A percentile compares a stretch with the other conserved stretches of the same genome.
Conservation (phyloP, 2,797 vertebrate species). For the Bryconaethiops microstoma region DNA sequence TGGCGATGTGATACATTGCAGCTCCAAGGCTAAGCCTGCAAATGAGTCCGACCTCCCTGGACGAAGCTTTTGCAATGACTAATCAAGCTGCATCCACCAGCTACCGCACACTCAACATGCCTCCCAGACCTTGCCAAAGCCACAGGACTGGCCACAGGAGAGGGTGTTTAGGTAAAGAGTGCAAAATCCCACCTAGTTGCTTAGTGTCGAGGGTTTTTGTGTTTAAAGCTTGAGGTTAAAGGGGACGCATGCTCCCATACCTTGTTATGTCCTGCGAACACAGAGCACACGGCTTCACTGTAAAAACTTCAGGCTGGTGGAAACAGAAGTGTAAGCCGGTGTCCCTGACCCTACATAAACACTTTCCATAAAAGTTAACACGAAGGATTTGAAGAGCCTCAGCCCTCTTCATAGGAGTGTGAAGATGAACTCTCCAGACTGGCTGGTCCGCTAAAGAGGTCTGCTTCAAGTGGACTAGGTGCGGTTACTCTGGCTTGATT, state of each 20-base stretch:
- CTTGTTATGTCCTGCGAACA: constrained; percentile 58
- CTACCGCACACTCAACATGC: constrained; percentile 54
- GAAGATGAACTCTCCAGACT: constrained; percentile 75
- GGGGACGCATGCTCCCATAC: constrained; percentile 14
- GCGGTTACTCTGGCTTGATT: constrained; percentile 50
- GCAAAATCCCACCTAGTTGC: neutral
- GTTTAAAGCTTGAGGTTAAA: constrained; percentile 43
- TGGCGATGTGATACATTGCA: constrained; percentile 53
- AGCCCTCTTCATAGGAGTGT: constrained; percentile 67
- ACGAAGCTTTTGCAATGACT: constrained; percentile 17
- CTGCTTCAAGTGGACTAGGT: constrained; percentile 60
- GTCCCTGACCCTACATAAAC: constrained; percentile 80
- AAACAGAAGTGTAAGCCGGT: constrained; percentile 71
- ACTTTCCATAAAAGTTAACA: constrained; percentile 79
- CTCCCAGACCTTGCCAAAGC: constrained; percentile 6
- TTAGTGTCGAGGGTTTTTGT: neutral
- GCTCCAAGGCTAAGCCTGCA: constrained; percentile 41
- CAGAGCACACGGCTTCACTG: constrained; percentile 63
- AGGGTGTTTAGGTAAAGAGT: neutral
- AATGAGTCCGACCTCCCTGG: constrained; percentile 28
- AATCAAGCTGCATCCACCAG: constrained; percentile 51
- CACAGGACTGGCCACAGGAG: constrained; percentile 14
- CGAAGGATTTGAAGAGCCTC: constrained; percentile 68
- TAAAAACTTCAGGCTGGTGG: constrained; percentile 48
- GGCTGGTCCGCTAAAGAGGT: constrained; percentile 41